These are phyloP conservation scores for Dynastes tityus DNA, from an alignment of 2,888 invertebrate species.

Conservation along the genomic window DNA sequence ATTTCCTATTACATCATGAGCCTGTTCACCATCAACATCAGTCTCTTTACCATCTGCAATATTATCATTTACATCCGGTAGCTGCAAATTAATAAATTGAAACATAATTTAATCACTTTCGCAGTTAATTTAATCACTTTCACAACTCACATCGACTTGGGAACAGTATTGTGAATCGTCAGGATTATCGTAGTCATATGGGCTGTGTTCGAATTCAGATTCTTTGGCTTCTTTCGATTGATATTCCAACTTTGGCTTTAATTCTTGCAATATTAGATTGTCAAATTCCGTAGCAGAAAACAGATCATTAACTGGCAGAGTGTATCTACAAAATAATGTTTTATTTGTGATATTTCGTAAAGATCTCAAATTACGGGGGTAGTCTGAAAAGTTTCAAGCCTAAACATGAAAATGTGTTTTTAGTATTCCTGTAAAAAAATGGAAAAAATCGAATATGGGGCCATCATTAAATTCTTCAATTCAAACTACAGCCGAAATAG, in stretches of 20 bases:
- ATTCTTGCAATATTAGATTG: slow-evolving; percentile 40
- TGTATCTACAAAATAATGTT: slow-evolving; percentile 49
- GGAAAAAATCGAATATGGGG: too few species aligned
- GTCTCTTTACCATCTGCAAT: not conserved
- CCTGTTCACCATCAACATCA: not conserved
- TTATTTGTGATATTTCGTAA: too few species aligned
- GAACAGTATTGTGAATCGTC: slow-evolving; percentile 73
- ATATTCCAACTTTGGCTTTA: slow-evolving; percentile 48
- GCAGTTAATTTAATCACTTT: not conserved
- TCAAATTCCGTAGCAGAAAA: not conserved
- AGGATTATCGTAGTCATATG: slow-evolving; percentile 74
- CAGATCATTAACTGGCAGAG: slow-evolving; percentile 48
- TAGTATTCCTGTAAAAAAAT: too few species aligned
- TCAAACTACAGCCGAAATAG: too few species aligned
- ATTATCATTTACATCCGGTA: slow-evolving; percentile 22
- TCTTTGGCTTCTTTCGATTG: slow-evolving; percentile 8
- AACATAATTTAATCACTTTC: not conserved
- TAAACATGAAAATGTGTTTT: too few species aligned
- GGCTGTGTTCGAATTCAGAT: slow-evolving; percentile 53
- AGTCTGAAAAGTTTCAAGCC: too few species aligned
- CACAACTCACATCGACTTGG: slow-evolving; percentile 47
- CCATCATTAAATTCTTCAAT: too few species aligned
- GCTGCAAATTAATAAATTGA: slow-evolving; percentile 5
- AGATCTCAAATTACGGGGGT: too few species aligned
- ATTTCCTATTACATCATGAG: not conserved